These are phyloP conservation scores for Cyrtorhinus lividipennis DNA, from an alignment of 1,140 invertebrate species.

Conservation along the genomic window DNA sequence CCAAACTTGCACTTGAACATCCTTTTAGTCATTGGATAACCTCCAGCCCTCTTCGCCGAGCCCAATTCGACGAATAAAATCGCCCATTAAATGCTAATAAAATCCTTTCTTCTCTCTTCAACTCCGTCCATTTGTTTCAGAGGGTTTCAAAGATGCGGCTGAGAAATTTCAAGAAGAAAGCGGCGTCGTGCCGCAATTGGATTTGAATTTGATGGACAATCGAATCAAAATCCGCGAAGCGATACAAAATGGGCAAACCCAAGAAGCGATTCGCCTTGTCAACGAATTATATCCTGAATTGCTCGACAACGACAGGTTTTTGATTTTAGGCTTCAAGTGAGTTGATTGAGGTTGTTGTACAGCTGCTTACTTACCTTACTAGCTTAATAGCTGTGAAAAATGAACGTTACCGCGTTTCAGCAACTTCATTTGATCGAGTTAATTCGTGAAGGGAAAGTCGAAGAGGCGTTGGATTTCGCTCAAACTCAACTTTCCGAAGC, in stretches of 20 bases:
- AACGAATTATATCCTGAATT: conserved; percentile 90
- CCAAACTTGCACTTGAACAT: no score
- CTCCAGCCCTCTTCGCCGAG: no score
- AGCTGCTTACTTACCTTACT: no score
- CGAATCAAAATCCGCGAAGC: conserved; percentile 88
- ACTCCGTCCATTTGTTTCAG: no score
- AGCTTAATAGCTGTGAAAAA: no score
- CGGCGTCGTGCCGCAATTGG: conserved; percentile 69
- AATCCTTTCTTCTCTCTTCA: no score
- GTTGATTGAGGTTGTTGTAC: not conserved
- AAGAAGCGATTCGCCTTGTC: conserved; percentile 83
- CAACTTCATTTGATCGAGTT: conserved; percentile 92
- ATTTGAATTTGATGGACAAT: conserved; percentile 80
- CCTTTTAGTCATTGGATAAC: no score
- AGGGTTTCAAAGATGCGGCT: conserved; percentile 95
- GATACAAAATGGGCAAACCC: conserved; percentile 82
- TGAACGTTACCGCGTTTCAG: no score
- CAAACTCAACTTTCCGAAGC: conserved; percentile 85
- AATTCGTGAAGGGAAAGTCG: conserved; percentile 77
- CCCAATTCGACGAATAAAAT: no score
- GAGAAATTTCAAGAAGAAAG: conserved; percentile 93
- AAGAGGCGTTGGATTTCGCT: conserved; percentile 89
- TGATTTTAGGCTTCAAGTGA: conserved; percentile 86
- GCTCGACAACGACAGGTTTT: conserved; percentile 83
- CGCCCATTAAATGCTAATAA: no score